A percentile compares a stretch with the other conserved stretches of the same genome.
phyloP scores from a whole-genome alignment of 2,888 invertebrate genomes.

The Chrysomela aeneicollis region DNA sequence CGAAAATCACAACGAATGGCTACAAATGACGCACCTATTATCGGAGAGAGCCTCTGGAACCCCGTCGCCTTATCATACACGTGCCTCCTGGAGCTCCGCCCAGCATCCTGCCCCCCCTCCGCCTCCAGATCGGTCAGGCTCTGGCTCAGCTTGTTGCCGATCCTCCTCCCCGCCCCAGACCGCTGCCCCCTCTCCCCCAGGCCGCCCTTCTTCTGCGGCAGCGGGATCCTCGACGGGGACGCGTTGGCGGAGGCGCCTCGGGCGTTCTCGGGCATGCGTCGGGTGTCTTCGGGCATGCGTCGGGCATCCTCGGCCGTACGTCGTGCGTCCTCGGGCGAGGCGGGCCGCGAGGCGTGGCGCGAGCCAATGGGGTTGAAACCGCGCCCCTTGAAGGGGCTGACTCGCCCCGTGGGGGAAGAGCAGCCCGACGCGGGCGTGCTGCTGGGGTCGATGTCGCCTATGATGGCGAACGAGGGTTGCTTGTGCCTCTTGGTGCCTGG shows the following conservation, averaged over 20 bases:
- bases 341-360: conserved; percentile 58
- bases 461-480: conserved; percentile 59
- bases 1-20: too few relatives aligned
- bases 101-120: conserved; percentile 36
- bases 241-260: conserved; percentile 34
- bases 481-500: conserved; percentile 53
- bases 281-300: too few relatives aligned
- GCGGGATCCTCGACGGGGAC: conserved; percentile 51
- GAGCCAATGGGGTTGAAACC: conserved; percentile 60
- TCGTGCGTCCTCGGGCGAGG: too few relatives aligned
- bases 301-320: too few relatives aligned
- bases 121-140: conserved; percentile 54
- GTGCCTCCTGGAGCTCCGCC: conserved; percentile 47
- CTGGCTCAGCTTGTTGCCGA: conserved; percentile 54
- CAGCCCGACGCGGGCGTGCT: conserved; percentile 54
- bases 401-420: conserved; percentile 55
- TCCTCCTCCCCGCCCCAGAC: conserved; percentile 39
- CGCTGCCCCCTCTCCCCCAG: conserved; percentile 54
- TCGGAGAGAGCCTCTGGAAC: conserved; percentile 57
- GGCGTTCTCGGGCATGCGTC: conserved; percentile 39
- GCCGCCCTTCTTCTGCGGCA: conserved; percentile 43
- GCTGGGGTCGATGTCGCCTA: conserved; percentile 53
- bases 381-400: conserved; percentile 60
- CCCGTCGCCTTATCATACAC: conserved; percentile 46
- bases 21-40: conserved; percentile 37